These are phyloP conservation scores for Oreochromis tanganicae DNA, from an alignment of 2,113 vertebrate genomes.

Conservation along the genomic window DNA sequence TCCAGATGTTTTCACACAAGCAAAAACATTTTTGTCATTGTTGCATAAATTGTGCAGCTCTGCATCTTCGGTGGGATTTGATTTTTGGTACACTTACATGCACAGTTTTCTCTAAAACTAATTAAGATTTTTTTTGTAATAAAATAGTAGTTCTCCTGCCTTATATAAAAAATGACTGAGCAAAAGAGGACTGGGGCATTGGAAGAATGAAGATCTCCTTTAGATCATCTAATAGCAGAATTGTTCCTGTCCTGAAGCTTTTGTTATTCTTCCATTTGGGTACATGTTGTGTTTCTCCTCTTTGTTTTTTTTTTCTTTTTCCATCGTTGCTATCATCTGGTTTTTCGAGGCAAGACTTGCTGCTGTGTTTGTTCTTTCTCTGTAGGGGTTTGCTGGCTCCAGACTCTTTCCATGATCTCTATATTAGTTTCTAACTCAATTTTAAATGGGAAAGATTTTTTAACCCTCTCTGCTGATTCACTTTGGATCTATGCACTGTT, in stretches of 20 bases:
- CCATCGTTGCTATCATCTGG: constrained; percentile 26
- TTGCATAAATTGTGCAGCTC: constrained; percentile 17
- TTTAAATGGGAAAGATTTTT: neutral
- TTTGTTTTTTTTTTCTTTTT: constrained; percentile 19
- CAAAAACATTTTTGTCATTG: neutral
- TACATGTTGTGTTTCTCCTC: constrained; percentile 1
- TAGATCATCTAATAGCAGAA: neutral
- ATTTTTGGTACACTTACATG: neutral
- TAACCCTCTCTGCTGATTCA: neutral
- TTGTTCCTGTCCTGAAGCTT: constrained; percentile 6
- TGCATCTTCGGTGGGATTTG: neutral
- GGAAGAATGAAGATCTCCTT: constrained; percentile 11
- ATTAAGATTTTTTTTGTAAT: neutral
- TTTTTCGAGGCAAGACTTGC: constrained; percentile 14
- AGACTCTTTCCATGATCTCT: neutral
- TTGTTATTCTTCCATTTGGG: constrained; percentile 17
- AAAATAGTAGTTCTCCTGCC: neutral
- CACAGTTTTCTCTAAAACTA: constrained; percentile 14
- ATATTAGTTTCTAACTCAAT: neutral
- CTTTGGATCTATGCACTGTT: neutral
- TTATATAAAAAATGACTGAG: neutral
- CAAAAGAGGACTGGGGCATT: constrained; percentile 1
- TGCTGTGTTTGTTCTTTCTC: constrained; percentile 34
- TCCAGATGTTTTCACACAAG: neutral
- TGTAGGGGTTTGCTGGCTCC: constrained; percentile 19